Conservation (phyloP, 2,888 invertebrate species). For the Byasa hedistus region DNA sequence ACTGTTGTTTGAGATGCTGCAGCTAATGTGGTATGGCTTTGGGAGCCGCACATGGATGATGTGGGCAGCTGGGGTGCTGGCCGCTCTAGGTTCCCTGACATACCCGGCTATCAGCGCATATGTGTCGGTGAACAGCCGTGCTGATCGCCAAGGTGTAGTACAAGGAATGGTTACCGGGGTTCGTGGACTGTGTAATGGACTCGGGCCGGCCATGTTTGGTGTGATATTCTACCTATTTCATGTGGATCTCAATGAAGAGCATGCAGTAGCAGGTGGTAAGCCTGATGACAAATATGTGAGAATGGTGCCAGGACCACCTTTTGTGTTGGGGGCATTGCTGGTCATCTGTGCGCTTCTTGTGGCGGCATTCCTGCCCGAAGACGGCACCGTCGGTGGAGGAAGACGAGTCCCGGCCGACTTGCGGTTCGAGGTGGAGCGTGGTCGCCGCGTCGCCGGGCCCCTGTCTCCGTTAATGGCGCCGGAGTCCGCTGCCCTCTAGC, state of each 20-base stretch:
- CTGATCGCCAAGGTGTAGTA: constrained; percentile 97
- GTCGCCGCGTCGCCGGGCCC: constrained; percentile 87
- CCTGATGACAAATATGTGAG: constrained; percentile 78
- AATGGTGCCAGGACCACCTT: constrained; percentile 98
- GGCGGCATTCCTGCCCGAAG: constrained; percentile 91
- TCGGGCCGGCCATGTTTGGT: constrained; percentile 99
- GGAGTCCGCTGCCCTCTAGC: constrained; percentile 87
- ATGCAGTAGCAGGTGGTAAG: constrained; percentile 51
- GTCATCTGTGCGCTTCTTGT: constrained; percentile 97
- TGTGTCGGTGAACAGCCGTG: constrained; percentile 97
- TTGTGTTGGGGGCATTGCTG: constrained; percentile 97
- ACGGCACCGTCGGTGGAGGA: constrained; percentile 62
- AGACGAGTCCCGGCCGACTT: constrained; percentile 83
- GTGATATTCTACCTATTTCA: constrained; percentile 99
- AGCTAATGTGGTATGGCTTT: constrained; percentile 98
- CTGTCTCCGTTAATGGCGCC: constrained; percentile 89
- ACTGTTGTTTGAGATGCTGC: constrained; percentile 96
- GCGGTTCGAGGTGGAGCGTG: constrained; percentile 90
- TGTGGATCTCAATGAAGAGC: constrained; percentile 95
- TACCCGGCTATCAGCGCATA: constrained; percentile 99
- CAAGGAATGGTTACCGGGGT: constrained; percentile 99
- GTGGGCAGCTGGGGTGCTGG: constrained; percentile 99
- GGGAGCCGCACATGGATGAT: constrained; percentile 99
- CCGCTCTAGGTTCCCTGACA: constrained; percentile 96
- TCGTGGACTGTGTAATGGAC: constrained; percentile 97